These are phyloP conservation scores for Odontocolon sp. DNA, from an alignment of 2,888 invertebrate species.

Conservation along the genomic window DNA sequence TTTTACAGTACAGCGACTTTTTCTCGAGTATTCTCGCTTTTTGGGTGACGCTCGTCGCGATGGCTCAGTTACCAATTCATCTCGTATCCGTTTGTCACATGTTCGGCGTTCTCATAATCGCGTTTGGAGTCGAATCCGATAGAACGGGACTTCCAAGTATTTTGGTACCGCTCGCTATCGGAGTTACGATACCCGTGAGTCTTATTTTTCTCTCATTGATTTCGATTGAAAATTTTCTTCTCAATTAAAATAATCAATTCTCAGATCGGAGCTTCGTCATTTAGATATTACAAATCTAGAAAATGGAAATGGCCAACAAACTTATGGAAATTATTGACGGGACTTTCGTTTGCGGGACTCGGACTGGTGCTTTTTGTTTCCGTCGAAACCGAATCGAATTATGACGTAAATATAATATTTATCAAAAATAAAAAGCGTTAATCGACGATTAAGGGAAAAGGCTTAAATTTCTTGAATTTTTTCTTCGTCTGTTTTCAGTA, in stretches of 20 bases:
- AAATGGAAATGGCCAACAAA: constrained; percentile 68
- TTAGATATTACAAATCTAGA: constrained; percentile 68
- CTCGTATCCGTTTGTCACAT: constrained; percentile 81
- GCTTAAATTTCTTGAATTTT: background rate
- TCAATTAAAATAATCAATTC: constrained; percentile 39
- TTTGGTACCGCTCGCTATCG: constrained; percentile 81
- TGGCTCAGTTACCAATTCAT: constrained; percentile 81
- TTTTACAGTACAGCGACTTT: constrained; percentile 84
- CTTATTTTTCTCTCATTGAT: constrained; percentile 12
- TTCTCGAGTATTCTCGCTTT: constrained; percentile 83
- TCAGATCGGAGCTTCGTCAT: constrained; percentile 69
- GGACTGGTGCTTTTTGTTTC: constrained; percentile 83
- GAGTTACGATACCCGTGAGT: constrained; percentile 75
- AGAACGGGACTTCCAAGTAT: constrained; percentile 82
- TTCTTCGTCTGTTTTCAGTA: constrained; percentile 78
- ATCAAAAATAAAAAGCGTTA: background rate
- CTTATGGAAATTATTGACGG: constrained; percentile 77
- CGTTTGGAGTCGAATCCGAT: constrained; percentile 82
- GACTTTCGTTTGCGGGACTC: constrained; percentile 81
- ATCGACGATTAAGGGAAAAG: background rate
- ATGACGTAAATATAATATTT: constrained; percentile 76
- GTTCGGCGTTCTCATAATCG: constrained; percentile 82
- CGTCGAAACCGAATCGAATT: constrained; percentile 84
- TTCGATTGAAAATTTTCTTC: background rate
- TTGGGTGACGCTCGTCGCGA: constrained; percentile 84